Conservation (phyloP, 1,140 invertebrate species). For the Macrosteles quadrilineatus region DNA sequence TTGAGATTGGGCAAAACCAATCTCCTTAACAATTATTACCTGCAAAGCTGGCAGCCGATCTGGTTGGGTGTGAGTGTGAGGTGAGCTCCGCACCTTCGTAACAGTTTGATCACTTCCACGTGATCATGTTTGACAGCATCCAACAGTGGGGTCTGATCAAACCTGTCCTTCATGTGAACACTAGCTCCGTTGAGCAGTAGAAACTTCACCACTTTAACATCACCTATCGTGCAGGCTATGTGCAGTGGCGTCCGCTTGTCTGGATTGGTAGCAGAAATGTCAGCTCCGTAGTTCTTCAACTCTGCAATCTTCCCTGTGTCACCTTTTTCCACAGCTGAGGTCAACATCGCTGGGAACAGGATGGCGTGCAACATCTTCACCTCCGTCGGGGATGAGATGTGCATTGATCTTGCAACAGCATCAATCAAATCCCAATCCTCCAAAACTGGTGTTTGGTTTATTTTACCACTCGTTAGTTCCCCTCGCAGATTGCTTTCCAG, state of each 20-base stretch:
- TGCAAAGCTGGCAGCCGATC: conserved; percentile 62
- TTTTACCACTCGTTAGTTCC: conserved; percentile 57
- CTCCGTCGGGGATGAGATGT: conserved; percentile 68
- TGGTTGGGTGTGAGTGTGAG: conserved; percentile 52
- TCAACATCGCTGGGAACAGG: conserved; percentile 77
- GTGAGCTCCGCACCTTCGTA: conserved; percentile 66
- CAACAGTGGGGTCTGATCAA: conserved; percentile 60
- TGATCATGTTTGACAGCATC: conserved; percentile 64
- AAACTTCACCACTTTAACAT: conserved; percentile 67
- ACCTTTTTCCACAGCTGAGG: conserved; percentile 67
- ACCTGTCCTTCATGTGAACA: conserved; percentile 75
- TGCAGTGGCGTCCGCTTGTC: conserved; percentile 82
- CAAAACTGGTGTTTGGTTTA: conserved; percentile 35
- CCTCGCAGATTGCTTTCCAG: conserved; percentile 63
- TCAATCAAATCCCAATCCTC: conserved; percentile 66
- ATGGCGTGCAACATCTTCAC: conserved; percentile 67
- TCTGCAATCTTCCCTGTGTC: conserved; percentile 60
- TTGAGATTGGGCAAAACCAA: too few relatives aligned
- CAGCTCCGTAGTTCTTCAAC: conserved; percentile 62
- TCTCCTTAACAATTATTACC: too few relatives aligned
- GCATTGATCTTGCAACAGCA: conserved; percentile 64
- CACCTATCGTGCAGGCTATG: conserved; percentile 73
- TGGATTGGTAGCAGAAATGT: conserved; percentile 74
- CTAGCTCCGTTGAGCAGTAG: conserved; percentile 79
- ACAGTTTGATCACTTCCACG: conserved; percentile 60